phyloP scores from a whole-genome alignment of 2,113 vertebrate species.

The Oostethus manadensis region DNA sequence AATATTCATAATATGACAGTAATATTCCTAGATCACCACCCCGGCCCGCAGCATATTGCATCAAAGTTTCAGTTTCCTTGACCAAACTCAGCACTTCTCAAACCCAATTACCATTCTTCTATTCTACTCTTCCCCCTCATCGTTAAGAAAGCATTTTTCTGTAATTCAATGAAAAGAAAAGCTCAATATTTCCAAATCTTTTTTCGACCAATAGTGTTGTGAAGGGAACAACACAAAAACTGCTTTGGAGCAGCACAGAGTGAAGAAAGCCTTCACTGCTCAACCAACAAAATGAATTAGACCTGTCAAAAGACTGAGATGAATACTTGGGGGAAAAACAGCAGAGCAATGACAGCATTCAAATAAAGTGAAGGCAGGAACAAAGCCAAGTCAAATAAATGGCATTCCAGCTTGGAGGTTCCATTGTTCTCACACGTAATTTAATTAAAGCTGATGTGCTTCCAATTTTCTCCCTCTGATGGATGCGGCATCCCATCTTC shows the following conservation, averaged over 20 bases:
- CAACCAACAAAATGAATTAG: conserved; percentile 37
- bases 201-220: conserved; percentile 13
- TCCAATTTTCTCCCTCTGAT: conserved; percentile 24
- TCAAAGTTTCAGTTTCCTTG: conserved; percentile 3
- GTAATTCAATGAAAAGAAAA: conserved; percentile 27
- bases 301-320: conserved; percentile 27
- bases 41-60: background rate
- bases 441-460: conserved; percentile 42
- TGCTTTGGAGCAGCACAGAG: conserved; percentile 14
- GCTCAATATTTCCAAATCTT: conserved; percentile 17
- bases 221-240: conserved; percentile 26
- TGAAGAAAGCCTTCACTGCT: conserved; percentile 13
- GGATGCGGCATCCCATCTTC: conserved; percentile 34
- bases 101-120: background rate
- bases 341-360: conserved; percentile 15
- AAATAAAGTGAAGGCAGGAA: conserved; percentile 15
- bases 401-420: conserved; percentile 18
- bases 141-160: conserved; percentile 3
- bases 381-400: conserved; percentile 6
- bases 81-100: background rate
- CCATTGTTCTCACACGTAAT: conserved; percentile 44
- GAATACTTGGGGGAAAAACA: conserved; percentile 1
- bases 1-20: no score
- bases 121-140: conserved; percentile 1
- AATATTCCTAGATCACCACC: no score